Conservation (phyloP, 2,797 vertebrate genomes). For the Helarctos malayanus region DNA sequence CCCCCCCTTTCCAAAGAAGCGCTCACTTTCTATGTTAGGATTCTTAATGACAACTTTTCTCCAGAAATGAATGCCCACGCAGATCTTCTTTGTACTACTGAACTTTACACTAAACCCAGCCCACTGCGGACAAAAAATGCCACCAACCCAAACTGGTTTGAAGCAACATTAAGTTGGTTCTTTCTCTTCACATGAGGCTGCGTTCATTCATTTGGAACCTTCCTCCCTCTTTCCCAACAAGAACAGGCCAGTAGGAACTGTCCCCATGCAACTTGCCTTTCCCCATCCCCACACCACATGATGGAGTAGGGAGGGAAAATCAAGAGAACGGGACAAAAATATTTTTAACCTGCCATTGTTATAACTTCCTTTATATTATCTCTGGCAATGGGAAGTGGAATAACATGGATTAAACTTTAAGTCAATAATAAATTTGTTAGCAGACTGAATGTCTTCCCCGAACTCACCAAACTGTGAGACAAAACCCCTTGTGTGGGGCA, state of each 20-base stretch:
- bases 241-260: fast-evolving
- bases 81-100: too few relatives aligned
- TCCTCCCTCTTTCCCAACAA: background rate
- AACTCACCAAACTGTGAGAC: background rate
- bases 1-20: background rate
- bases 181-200: background rate
- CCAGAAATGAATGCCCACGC: fast-evolving
- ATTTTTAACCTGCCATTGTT: background rate
- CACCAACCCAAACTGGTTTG: background rate
- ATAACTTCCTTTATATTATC: background rate
- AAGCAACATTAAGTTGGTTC: background rate
- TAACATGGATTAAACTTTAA: background rate
- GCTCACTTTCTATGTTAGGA: background rate
- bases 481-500: fast-evolving
- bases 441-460: background rate
- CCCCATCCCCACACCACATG: fast-evolving
- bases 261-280: too few relatives aligned
- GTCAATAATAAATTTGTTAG: background rate
- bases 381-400: background rate
- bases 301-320: background rate
- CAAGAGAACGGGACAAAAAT: background rate
- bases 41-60: background rate
- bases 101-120: background rate
- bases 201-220: background rate
- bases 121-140: background rate